A percentile compares a stretch with the other conserved stretches of the same genome.
These are phyloP conservation scores for Euura lappo DNA, from an alignment of 1,140 invertebrate genomes.

Conservation along the genomic window DNA sequence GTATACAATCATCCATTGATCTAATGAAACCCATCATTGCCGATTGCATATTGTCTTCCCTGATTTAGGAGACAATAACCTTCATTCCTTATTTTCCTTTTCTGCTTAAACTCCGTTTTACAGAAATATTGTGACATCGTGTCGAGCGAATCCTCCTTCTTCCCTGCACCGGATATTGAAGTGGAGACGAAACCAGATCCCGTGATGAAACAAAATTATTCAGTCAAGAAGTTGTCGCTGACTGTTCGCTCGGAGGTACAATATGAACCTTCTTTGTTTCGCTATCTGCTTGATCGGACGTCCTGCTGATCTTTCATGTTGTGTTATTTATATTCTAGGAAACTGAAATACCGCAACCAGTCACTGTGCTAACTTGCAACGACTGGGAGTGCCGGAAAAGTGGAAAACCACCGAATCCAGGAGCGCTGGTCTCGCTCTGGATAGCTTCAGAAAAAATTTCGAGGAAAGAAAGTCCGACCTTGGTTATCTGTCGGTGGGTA, in stretches of 20 bases:
- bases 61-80: too few species aligned
- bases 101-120: background rate
- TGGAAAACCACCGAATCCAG: slow-evolving; percentile 27
- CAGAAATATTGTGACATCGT: background rate
- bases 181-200: background rate
- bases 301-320: too few species aligned
- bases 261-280: too few species aligned
- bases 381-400: slow-evolving; percentile 32
- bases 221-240: slow-evolving; percentile 27
- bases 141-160: background rate
- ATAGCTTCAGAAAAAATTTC: slow-evolving; percentile 34
- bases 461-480: slow-evolving; percentile 28
- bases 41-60: too few species aligned
- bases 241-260: slow-evolving; percentile 32
- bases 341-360: slow-evolving; percentile 2
- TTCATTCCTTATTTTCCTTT: too few species aligned
- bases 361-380: slow-evolving; percentile 34
- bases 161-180: too few species aligned
- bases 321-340: too few species aligned
- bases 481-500: slow-evolving; percentile 39
- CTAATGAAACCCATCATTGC: too few species aligned
- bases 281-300: too few species aligned
- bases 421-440: slow-evolving; percentile 34
- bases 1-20: too few species aligned
- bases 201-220: slow-evolving; percentile 18